Evolutionary conservation across 2,888 invertebrate species (phyloP).

Genomic region (Steinernema carpocapsae): DNA sequence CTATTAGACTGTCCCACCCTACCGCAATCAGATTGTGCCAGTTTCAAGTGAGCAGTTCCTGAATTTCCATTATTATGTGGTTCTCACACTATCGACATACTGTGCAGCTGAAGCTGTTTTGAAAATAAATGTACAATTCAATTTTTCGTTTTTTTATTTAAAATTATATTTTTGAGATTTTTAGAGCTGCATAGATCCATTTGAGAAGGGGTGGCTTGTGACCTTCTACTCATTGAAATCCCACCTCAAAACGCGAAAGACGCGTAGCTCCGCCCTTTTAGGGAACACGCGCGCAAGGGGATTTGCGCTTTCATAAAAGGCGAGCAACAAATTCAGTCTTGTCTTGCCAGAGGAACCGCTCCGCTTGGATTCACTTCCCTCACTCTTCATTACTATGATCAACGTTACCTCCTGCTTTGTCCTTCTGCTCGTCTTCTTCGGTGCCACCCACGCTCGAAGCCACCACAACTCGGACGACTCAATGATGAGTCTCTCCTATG

Average conservation of each 20-base stretch:
- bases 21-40: too few species aligned
- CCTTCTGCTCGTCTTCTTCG: background rate
- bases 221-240: background rate
- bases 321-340: background rate
- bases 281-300: background rate
- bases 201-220: background rate
- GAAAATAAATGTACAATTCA: too few species aligned
- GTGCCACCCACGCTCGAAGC: background rate
- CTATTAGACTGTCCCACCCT: too few species aligned
- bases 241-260: background rate
- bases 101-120: too few species aligned
- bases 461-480: background rate
- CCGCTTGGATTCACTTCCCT: too few species aligned
- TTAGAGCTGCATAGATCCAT: too few species aligned
- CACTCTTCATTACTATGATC: background rate
- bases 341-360: background rate
- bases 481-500: background rate
- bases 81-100: too few species aligned
- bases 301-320: slow-evolving; percentile 31
- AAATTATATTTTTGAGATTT: too few species aligned
- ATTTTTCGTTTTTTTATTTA: too few species aligned
- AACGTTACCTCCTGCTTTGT: background rate
- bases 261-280: slow-evolving; percentile 2
- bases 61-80: too few species aligned
- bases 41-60: too few species aligned